Percentiles rank a stretch among this genome's conserved stretches.
Conservation (phyloP, 2,888 invertebrate genomes). For the Petrolisthes manimaculis region DNA sequence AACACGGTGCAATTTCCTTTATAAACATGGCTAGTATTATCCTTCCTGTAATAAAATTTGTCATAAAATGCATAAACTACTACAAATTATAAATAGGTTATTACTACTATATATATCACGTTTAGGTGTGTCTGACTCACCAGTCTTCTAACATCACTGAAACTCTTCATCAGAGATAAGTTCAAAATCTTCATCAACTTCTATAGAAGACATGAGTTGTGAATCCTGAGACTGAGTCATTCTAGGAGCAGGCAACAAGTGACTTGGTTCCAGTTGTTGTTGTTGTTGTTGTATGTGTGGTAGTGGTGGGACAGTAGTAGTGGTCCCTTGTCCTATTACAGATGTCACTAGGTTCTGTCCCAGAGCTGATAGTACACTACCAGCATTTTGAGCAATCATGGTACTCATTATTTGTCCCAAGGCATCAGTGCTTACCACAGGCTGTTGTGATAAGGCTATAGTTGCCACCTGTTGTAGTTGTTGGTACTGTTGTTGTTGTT, state of each 20-base stretch:
- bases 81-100: not conserved
- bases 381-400: conserved; percentile 58
- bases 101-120: conserved; percentile 4
- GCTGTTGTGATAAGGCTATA: not conserved
- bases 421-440: conserved; percentile 24
- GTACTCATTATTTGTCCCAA: conserved; percentile 52
- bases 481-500: not conserved
- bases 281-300: conserved; percentile 18
- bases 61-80: conserved; percentile 3
- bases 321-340: conserved; percentile 53
- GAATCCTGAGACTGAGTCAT: conserved; percentile 54
- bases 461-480: not conserved
- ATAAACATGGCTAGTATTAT: not conserved
- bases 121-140: not conserved
- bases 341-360: conserved; percentile 59
- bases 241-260: conserved; percentile 39
- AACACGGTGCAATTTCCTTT: not conserved
- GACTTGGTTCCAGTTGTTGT: conserved; percentile 30
- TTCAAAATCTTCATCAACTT: conserved; percentile 60
- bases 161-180: conserved; percentile 57
- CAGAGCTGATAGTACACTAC: conserved; percentile 52
- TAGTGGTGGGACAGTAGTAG: not conserved
- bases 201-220: conserved; percentile 33
- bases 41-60: not conserved
- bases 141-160: conserved; percentile 38